Evolutionary conservation across 2,888 invertebrate genomes (phyloP).

Genomic region (Lypha dubia): DNA sequence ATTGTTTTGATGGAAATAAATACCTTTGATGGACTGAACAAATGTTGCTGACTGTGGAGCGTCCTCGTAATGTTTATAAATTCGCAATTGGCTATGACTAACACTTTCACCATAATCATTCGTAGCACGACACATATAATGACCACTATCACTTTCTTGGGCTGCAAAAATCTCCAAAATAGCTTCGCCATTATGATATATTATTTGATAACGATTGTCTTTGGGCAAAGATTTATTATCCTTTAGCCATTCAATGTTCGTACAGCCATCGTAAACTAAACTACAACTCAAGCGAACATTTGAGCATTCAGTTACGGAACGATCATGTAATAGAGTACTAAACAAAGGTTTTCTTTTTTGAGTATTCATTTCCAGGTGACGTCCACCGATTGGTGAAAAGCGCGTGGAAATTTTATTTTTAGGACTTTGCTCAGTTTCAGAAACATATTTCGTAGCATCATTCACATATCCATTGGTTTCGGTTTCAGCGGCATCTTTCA

Average conservation of each 20-base stretch:
- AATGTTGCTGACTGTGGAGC: conserved; percentile 89
- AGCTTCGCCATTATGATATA: conserved; percentile 87
- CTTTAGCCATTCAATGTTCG: conserved; percentile 89
- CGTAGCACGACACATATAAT: conserved; percentile 90
- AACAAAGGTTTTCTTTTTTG: conserved; percentile 87
- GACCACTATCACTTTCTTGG: conserved; percentile 88
- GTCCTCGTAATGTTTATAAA: conserved; percentile 89
- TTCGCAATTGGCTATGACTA: conserved; percentile 89
- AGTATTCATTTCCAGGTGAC: conserved; percentile 50
- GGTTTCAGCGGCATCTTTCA: conserved; percentile 67
- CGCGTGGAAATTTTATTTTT: conserved; percentile 27
- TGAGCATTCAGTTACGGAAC: conserved; percentile 89
- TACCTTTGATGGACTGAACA: conserved; percentile 89
- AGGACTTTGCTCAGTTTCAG: neutral
- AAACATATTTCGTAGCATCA: conserved; percentile 12
- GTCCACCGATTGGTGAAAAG: conserved; percentile 1
- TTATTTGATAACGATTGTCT: conserved; percentile 85
- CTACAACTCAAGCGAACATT: conserved; percentile 90
- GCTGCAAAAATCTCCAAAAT: conserved; percentile 90
- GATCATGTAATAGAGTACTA: conserved; percentile 89
- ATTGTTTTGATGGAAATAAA: conserved; percentile 72
- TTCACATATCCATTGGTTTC: conserved; percentile 54
- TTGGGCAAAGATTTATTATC: conserved; percentile 86
- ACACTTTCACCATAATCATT: conserved; percentile 89
- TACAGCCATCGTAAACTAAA: conserved; percentile 86